phyloP scores from a whole-genome alignment of 2,113 vertebrate genomes.

The Epinephelus lanceolatus region DNA sequence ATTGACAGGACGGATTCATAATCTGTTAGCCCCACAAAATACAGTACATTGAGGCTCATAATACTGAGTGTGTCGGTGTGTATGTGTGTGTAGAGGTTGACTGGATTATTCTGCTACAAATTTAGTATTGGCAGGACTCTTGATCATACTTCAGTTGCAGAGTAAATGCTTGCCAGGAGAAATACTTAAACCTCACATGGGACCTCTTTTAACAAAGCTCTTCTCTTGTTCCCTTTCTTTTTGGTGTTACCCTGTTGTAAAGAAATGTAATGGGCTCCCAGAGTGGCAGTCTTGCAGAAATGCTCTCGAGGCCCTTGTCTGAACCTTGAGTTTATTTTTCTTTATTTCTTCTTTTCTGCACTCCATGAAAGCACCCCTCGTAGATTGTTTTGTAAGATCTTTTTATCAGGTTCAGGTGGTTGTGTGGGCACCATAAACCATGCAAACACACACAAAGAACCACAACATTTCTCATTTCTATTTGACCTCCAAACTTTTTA shows the following conservation, averaged over 20 bases:
- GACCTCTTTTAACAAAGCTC: slow-evolving; percentile 29
- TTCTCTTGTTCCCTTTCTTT: slow-evolving; percentile 3
- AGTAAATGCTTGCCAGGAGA: slow-evolving; percentile 29
- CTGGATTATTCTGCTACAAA: slow-evolving; percentile 17
- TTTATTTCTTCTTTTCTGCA: neutral
- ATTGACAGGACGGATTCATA: slow-evolving; percentile 3
- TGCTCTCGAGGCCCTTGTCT: neutral
- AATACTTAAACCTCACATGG: slow-evolving; percentile 27
- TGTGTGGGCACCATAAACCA: neutral
- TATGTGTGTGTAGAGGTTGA: neutral
- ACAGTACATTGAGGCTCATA: neutral
- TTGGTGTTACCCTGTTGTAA: neutral
- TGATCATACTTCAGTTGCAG: slow-evolving; percentile 14
- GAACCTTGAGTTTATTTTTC: neutral
- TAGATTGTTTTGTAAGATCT: neutral
- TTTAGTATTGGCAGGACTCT: slow-evolving; percentile 24
- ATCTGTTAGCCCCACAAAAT: neutral
- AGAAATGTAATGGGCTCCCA: slow-evolving; percentile 22
- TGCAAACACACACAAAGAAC: neutral
- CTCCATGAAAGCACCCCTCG: neutral
- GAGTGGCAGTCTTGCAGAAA: slow-evolving; percentile 1
- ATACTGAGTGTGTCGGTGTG: neutral
- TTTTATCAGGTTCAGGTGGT: neutral
- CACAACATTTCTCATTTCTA: neutral
- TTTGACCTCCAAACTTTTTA: neutral